These are phyloP conservation scores for Berghia stephanieae DNA, from an alignment of 1,140 invertebrate species.

Conservation along the genomic window DNA sequence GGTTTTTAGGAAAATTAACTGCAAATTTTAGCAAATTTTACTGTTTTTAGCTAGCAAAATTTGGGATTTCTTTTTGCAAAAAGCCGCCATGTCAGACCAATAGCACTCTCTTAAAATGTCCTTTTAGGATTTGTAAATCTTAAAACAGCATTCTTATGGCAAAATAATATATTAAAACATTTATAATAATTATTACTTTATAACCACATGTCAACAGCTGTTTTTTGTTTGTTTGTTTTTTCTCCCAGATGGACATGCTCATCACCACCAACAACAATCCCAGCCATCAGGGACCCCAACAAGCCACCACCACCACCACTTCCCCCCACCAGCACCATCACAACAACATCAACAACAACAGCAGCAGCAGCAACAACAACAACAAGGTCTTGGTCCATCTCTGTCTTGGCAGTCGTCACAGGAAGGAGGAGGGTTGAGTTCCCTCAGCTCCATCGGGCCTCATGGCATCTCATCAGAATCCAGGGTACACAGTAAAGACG, in stretches of 20 bases:
- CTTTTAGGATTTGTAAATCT: too few relatives aligned
- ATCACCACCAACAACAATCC: constrained; percentile 15
- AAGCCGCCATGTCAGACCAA: too few relatives aligned
- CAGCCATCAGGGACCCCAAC: constrained; percentile 23
- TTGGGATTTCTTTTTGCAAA: too few relatives aligned
- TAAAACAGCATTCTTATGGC: neutral
- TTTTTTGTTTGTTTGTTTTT: neutral
- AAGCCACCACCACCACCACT: constrained; percentile 19
- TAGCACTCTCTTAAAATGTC: too few relatives aligned
- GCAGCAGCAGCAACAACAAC: neutral
- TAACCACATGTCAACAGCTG: neutral
- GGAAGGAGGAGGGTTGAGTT: too few relatives aligned
- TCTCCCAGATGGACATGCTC: neutral
- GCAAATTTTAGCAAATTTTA: too few relatives aligned
- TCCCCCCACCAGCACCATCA: neutral
- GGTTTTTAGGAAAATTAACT: too few relatives aligned
- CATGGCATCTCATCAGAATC: constrained; percentile 42
- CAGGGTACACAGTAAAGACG: constrained; percentile 78
- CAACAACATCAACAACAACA: neutral
- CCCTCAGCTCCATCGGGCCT: constrained; percentile 34
- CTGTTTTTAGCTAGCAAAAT: too few relatives aligned
- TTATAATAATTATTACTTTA: neutral
- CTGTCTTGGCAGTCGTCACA: constrained; percentile 90
- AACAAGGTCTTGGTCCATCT: constrained; percentile 20
- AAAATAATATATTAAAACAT: neutral